Base-by-base conservation (phyloP, 2,888 invertebrate species). In the Drosophila atripex region DNA sequence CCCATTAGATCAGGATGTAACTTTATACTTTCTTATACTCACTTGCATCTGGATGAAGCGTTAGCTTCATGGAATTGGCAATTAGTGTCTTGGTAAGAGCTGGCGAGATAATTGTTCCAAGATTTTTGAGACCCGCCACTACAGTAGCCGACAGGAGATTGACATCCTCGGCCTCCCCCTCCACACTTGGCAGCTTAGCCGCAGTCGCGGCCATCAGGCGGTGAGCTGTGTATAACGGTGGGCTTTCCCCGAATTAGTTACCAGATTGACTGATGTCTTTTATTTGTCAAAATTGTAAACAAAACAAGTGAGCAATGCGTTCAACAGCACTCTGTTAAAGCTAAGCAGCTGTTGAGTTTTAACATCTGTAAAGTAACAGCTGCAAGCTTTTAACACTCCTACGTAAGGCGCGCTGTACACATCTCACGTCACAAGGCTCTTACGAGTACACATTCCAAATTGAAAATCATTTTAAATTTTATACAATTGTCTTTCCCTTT, bases 11-110 rank as follows among this genome's bases (percentile, higher is more conserved):
- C 6, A 30, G 1, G 35, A 14, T 14, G 1, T 12, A n/a, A 21
- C 5, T 35, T 7, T 9, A 14, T 1, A 5, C 2, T 11, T 2
- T 3, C 8, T 8, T 9, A 2, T 3, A 72, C 89, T 76, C 80
- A 92, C 92, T 91, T 65, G 90, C 90, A 75, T 91, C 90, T 25
- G 90, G 90, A 69, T 90, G 88, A 25, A 92, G 80, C 0, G 90
- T 89, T 50, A 91, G 61, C 64, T 92, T 91, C 0, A 91, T 73
- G 0, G 90, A 86, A 71, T 91, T 92, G 9, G 88, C 80, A 16
- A 92, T 90, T 0, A 92, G 78, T 32, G 90, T 90, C 65, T 89
- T 90, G 11, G 89, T 88, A 5, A 89, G 74, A 16, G 89, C 88
- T 9, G 87, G 60, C 12, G 82, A 83, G 14, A 92, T 80, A 1